Evolutionary conservation across 2,797 vertebrate genomes (phyloP), one percentile per base, ranked within the genome.

Genomic region (Thripadectes ignobilis): DNA sequence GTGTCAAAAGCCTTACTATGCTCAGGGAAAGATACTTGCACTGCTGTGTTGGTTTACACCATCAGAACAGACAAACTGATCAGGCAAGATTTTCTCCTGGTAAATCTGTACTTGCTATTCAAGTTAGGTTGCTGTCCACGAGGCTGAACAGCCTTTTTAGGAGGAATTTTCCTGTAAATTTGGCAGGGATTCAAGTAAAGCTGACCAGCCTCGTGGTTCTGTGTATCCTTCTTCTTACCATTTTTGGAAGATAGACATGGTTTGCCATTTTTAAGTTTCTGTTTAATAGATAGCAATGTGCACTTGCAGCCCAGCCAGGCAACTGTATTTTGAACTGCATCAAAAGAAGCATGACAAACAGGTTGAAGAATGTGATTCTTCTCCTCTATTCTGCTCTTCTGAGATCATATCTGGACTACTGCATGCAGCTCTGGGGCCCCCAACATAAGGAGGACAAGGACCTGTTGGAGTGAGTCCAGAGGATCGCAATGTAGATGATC

Each of bases 321-420:
- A 34, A 29, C 7, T 58, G 9, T 20, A 46, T 24, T 15, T 39
- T 59, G 63, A 57, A 63, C 32, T 54, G 20, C 46, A 48, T 54
- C 30, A 41, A 81, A 81, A 57, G 34, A 59, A 71, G 39, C 0
- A 4, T 19, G 51, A 48, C 39, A 36, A 65, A 19, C 11, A 71
- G 14, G 11, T 58, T 14, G 29, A 71, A 15, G 26, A 57, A 46
- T 14, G 15, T 29, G 29, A 48, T 81, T 71, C 22, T 41, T 2
- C 7, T 17, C 13, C 22, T 52, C 38, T 46, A 4, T 4, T 69
- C 19, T 29, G 12, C 22, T 26, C 16, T 24, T 1, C 0, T 65
- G 45, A 76, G 30, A 52, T 23, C 8, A 12, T 51, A 13, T 7
- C 19, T 29, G 30, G 15, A 65, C 26, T 59, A 48, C 19, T 9